Percentiles rank a stretch among this genome's conserved stretches.
Conservation (phyloP, 2,888 invertebrate species). For the Nymphalis urticae region DNA sequence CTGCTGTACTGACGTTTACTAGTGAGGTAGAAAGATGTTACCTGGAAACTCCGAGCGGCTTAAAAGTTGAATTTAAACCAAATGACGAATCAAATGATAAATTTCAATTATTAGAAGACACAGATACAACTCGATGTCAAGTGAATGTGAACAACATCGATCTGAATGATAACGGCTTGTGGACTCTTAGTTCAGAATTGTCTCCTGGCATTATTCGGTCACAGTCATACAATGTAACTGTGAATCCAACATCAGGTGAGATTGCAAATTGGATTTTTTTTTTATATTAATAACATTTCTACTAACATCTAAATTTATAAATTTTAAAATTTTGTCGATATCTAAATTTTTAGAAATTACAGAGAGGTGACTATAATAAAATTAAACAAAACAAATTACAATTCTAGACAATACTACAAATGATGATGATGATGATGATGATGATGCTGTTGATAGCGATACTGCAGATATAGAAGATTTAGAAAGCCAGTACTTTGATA, state of each 20-base stretch:
- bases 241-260: conserved; percentile 36
- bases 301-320: conserved; percentile 38
- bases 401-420: conserved; percentile 11
- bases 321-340: background rate
- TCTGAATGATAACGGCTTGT: conserved; percentile 43
- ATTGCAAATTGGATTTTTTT: conserved; percentile 2
- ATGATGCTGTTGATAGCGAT: no score
- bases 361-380: background rate
- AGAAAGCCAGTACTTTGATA: conserved; percentile 27
- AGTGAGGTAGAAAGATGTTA: conserved; percentile 39
- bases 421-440: conserved; percentile 3
- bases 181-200: conserved; percentile 40
- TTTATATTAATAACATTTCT: background rate
- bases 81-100: conserved; percentile 41
- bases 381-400: conserved; percentile 1
- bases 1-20: conserved; percentile 29
- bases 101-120: conserved; percentile 29
- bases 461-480: conserved; percentile 28
- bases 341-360: conserved; percentile 2
- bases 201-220: background rate
- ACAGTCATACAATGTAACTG: conserved; percentile 38
- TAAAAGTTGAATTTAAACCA: conserved; percentile 44
- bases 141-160: conserved; percentile 39
- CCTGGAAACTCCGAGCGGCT: conserved; percentile 38
- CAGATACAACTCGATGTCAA: conserved; percentile 33